A percentile compares a stretch with the other conserved stretches of the same genome.
Evolutionary conservation across 2,113 vertebrate genomes (phyloP).

Genomic region (Natator depressus): DNA sequence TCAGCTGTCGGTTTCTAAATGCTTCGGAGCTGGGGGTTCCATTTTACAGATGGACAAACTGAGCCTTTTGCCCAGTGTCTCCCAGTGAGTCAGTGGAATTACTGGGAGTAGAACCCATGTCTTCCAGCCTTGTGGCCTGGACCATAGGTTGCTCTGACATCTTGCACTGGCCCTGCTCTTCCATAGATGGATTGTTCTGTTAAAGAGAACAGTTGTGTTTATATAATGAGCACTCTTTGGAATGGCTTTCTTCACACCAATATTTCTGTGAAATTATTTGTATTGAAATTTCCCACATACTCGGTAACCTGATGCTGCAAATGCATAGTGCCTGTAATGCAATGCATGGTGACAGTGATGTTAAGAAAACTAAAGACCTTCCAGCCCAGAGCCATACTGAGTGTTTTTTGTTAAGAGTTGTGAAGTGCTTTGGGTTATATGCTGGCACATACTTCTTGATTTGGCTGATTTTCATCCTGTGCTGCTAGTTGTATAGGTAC

Average conservation of each 20-base stretch:
- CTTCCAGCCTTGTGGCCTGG: neutral
- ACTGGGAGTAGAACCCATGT: neutral
- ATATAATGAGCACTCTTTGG: neutral
- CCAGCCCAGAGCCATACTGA: neutral
- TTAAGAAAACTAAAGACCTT: neutral
- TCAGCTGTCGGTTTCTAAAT: neutral
- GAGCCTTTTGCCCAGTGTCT: neutral
- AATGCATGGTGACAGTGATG: neutral
- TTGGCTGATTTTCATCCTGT: neutral
- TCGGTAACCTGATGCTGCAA: neutral
- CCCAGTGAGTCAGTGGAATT: neutral
- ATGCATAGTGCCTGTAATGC: accelerated
- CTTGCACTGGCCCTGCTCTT: neutral
- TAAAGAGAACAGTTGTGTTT: neutral
- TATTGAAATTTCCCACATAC: neutral
- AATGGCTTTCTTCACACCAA: neutral
- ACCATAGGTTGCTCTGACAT: accelerated
- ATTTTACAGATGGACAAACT: neutral
- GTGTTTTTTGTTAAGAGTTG: neutral
- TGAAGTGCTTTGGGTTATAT: neutral
- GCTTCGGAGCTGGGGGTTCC: neutral
- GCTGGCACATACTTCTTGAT: accelerated
- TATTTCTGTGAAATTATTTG: neutral
- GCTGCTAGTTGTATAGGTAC: neutral
- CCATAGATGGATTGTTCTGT: neutral